Percentiles rank a stretch among this genome's conserved stretches.
phyloP scores from a whole-genome alignment of 2,113 vertebrate species.

The Pontoporia blainvillei region DNA sequence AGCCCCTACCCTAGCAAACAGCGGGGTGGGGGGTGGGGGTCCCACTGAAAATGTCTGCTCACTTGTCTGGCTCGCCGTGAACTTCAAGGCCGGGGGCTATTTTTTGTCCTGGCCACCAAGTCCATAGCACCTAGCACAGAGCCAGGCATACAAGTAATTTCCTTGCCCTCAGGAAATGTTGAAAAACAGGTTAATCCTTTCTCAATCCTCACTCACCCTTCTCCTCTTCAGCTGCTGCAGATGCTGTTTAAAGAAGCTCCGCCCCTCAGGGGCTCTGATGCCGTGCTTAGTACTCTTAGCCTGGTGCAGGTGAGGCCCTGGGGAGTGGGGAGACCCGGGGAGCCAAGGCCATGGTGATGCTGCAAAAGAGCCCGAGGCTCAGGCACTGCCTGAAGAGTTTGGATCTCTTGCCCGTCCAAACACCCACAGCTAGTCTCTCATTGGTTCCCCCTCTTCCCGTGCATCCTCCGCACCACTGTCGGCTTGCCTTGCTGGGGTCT shows the following conservation, averaged over 20 bases:
- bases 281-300: constrained; percentile 33
- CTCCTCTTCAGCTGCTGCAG: neutral
- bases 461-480: too few species aligned
- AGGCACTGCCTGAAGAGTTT: neutral
- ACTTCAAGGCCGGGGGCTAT: neutral
- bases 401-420: neutral
- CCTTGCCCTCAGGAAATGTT: neutral
- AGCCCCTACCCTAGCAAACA: neutral
- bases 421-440: too few species aligned
- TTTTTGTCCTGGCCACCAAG: neutral
- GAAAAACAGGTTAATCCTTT: neutral
- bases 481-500: neutral
- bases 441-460: too few species aligned
- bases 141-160: neutral
- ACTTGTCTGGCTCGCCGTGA: neutral
- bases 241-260: constrained; percentile 55
- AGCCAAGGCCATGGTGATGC: too few species aligned
- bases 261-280: neutral
- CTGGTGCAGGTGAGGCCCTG: constrained; percentile 61
- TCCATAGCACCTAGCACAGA: neutral
- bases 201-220: neutral
- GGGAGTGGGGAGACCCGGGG: neutral
- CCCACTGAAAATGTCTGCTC: neutral
- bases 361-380: neutral
- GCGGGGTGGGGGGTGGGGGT: too few species aligned